Base-by-base conservation (phyloP, 2,888 invertebrate species). In the Brachyptera risi region DNA sequence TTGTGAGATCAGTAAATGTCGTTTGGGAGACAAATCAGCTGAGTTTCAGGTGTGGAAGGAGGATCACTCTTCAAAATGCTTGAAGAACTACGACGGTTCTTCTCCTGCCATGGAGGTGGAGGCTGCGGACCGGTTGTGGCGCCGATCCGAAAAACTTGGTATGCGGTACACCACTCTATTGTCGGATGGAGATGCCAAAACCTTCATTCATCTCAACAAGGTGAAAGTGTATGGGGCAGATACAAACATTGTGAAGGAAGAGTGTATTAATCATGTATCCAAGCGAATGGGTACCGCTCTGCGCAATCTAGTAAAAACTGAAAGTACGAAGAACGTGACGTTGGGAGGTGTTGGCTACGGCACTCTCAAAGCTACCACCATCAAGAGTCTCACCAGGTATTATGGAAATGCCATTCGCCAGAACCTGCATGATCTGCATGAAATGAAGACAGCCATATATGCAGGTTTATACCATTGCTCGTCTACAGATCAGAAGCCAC, bases 391-490 rank as follows among this genome's bases (percentile, higher is more conserved):
- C 38, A 68, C 68, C 7, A 59, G 67, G 38, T 71, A 71, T 63
- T 72, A 72, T 59, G 71, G 71, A 37, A 62, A 69, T 42, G 69
- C 71, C 23, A 71, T 72, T 51, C 26, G 68, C 19, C 26, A 67
- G 17, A 51, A 72, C 61, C 58, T 47, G 38, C 67, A 71, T 67
- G 68, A 68, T 13, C 59, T 69, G 31, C 62, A 65, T 24, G 63
- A 62, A 35, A 68, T 68, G 67, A 35, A 65, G 5, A 63, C 65
- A 23, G 65, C 50, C 49, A 65, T 65, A 24, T 66, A 56, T 51
- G 63, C 62, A 13, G 64, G 61, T 51, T 63, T 26, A 35, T 63
- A 51, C 37, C 64, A 65, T 27, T 56, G 50, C 15, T 38, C 26
- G 19, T 65, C 65, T 3, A 65, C 58, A 1, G 50, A 61, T 44